Conservation (phyloP, 2,113 vertebrate species). For the Eolophus roseicapilla region DNA sequence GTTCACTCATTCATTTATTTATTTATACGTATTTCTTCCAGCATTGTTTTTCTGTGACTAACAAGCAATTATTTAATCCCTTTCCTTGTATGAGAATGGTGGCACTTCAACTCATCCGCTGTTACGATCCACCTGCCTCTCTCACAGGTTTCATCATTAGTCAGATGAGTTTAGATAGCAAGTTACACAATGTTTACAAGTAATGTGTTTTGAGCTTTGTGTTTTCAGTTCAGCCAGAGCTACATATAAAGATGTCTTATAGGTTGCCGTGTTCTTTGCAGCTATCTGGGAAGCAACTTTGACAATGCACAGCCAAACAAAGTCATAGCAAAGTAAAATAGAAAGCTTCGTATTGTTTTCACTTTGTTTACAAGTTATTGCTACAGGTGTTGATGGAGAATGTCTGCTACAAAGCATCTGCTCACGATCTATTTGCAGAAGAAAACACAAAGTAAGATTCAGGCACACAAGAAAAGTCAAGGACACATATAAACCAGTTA, state of each 20-base stretch:
- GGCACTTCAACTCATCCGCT: not conserved
- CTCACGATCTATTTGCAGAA: not conserved
- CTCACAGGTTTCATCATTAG: not conserved
- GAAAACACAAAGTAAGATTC: not conserved
- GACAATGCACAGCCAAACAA: not conserved
- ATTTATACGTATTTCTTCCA: conserved; percentile 37
- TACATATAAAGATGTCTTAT: not conserved
- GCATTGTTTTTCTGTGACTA: conserved; percentile 53
- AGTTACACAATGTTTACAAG: not conserved
- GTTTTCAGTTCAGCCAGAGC: not conserved
- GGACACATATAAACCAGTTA: not conserved
- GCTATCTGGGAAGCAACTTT: not conserved
- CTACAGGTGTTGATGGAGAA: not conserved
- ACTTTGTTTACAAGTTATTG: not conserved
- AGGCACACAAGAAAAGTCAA: not conserved
- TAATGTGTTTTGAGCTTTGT: not conserved
- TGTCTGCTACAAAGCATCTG: not conserved
- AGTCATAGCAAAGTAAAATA: not conserved
- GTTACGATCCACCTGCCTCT: conserved; percentile 1
- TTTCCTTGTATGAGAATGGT: not conserved
- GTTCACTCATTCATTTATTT: conserved; percentile 27
- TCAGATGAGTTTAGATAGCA: not conserved
- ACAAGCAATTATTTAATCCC: conserved; percentile 37
- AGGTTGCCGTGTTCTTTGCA: not conserved
- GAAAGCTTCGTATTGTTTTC: not conserved